Base-by-base conservation (phyloP, 2,888 invertebrate species). In the Myopa testacea region DNA sequence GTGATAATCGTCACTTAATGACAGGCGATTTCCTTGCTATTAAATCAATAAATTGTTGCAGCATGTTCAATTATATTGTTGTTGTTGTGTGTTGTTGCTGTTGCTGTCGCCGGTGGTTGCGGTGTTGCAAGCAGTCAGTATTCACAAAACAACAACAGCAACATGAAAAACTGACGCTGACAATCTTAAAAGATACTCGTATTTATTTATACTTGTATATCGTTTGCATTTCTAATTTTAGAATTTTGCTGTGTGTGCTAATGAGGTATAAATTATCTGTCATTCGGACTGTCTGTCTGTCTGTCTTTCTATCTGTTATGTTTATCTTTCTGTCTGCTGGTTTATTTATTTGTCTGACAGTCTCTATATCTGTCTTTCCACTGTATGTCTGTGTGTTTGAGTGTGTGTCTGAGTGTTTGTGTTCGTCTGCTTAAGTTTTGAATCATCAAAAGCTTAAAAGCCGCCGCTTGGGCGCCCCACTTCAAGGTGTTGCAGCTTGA, bases 11-110 rank as follows among this genome's bases (percentile, higher is more conserved):
- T 45, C 45, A 45, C 4, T 55, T 55, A 55, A 55, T n/a, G 55
- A n/a, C 55, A 16, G 16, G n/a, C 55, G 55, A 55, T 12, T 16
- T 55, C 55, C 14, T 16, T n/a, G 55, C 16, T 38, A 67, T 67
- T 67, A 38, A 45, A 70, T 70, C 70, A 34, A 52, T 52, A 70
- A 45, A 69, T 14, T 14, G 50, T 14, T 8, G 50, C 50, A 14
- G 14, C 50, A 50, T 3, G 14, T 50, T 50, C 14, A 16, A 45
- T 40, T 26, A 26, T 26, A 26, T 26, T 26, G n/a, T n/a, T n/a
- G n/a, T n/a, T n/a, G n/a, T n/a, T n/a, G 7, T 45, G 12, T 45
- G 40, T 45, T 69, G 45, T 69, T 45, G 68, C 16, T 68, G 69
- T 50, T 45, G 19, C 45, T 69, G 69, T 8, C 26, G 26, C 2